phyloP scores from a whole-genome alignment of 2,113 vertebrate genomes.

The Aspidoscelis tigris region DNA sequence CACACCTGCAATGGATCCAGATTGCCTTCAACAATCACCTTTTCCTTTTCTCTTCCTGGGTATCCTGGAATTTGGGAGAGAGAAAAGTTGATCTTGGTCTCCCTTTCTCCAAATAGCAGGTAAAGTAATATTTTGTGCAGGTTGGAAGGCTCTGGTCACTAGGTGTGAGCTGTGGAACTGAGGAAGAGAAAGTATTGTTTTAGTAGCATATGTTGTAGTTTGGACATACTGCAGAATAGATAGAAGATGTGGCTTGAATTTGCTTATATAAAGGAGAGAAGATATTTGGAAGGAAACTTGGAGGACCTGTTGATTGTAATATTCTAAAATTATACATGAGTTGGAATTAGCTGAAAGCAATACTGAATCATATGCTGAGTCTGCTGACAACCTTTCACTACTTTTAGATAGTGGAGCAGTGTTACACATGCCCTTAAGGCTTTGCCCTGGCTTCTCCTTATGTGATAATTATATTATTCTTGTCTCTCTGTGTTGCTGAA shows the following conservation, averaged over 20 bases:
- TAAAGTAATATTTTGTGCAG: background rate
- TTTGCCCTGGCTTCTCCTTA: background rate
- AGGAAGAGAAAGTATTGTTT: background rate
- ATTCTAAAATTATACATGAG: background rate
- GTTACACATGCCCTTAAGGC: background rate
- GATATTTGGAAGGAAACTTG: background rate
- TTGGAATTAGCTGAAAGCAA: background rate
- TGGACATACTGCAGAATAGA: background rate
- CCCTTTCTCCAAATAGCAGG: too few species aligned
- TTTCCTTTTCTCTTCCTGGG: too few species aligned
- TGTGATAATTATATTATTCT: constrained; percentile 1
- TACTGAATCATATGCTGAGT: constrained; percentile 11
- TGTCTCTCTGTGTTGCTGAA: constrained; percentile 1
- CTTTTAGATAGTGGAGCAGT: constrained; percentile 22
- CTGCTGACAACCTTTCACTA: constrained; percentile 16
- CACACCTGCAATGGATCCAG: too few species aligned
- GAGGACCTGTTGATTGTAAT: background rate
- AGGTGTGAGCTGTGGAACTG: background rate
- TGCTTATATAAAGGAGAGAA: background rate
- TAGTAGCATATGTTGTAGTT: background rate
- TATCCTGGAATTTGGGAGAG: too few species aligned
- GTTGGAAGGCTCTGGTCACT: background rate
- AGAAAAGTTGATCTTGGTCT: too few species aligned
- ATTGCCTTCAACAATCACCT: too few species aligned
- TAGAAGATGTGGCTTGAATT: background rate